Evolutionary conservation across 2,797 vertebrate species (phyloP).

Genomic region (Micropoecilia bifurca): DNA sequence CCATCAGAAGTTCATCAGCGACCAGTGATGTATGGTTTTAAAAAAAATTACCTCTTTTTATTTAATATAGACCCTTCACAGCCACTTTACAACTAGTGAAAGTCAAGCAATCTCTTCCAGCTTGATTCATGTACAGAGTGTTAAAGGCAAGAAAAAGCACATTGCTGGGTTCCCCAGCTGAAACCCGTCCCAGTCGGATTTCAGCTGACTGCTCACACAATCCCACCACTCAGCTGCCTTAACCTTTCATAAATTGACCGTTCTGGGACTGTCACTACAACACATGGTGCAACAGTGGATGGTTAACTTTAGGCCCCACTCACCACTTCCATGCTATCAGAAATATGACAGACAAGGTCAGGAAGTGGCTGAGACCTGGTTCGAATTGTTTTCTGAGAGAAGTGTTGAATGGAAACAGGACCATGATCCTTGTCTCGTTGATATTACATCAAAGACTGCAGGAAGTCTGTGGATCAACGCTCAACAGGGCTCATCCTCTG

Average conservation of each 20-base stretch:
- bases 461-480: neutral
- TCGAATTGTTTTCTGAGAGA: neutral
- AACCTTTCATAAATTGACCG: neutral
- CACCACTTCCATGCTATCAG: neutral
- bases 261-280: neutral
- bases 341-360: neutral
- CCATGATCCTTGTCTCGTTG: neutral
- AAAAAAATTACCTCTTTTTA: too few species aligned
- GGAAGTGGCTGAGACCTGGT: neutral
- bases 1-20: too few species aligned
- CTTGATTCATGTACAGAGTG: neutral
- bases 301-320: neutral
- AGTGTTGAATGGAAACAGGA: neutral
- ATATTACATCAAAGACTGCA: neutral
- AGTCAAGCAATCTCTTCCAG: neutral
- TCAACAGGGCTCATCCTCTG: neutral
- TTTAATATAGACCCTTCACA: too few species aligned
- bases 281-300: neutral
- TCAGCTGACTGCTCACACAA: neutral
- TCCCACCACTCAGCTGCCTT: neutral
- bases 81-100: neutral
- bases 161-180: too few species aligned
- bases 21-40: too few species aligned
- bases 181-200: neutral
- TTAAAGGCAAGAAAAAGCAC: neutral